Conservation (phyloP, 2,888 invertebrate species). For the Ypsolopha sequella region DNA sequence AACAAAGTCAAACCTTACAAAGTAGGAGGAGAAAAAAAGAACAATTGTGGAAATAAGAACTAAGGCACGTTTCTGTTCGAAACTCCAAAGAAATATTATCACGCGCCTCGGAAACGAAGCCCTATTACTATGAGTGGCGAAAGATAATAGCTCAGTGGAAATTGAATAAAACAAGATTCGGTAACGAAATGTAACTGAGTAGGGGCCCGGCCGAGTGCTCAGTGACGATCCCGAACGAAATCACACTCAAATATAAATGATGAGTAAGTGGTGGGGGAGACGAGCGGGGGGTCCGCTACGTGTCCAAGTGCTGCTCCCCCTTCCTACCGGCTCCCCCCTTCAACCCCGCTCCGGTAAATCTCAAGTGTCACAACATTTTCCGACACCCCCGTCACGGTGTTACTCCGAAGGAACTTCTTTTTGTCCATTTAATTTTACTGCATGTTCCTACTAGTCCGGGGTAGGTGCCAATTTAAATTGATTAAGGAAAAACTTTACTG, state of each 20-base stretch:
- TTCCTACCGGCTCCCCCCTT: conserved; percentile 22
- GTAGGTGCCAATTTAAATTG: conserved; percentile 8
- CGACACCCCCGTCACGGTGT: conserved; percentile 31
- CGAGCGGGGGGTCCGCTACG: conserved; percentile 32
- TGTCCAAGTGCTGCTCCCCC: conserved; percentile 48
- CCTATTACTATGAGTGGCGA: conserved; percentile 43
- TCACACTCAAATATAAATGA: conserved; percentile 66
- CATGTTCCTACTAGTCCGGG: conserved; percentile 10
- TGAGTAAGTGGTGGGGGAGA: conserved; percentile 45
- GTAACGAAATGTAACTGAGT: conserved; percentile 51
- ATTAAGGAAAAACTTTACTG: conserved; percentile 4
- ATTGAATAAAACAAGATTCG: conserved; percentile 55
- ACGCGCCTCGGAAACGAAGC: conserved; percentile 33
- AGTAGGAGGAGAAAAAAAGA: neutral
- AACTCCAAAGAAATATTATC: conserved; percentile 29
- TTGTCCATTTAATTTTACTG: conserved; percentile 26
- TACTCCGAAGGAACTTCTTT: conserved; percentile 30
- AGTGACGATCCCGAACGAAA: conserved; percentile 55
- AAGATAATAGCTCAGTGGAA: conserved; percentile 49
- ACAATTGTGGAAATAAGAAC: neutral
- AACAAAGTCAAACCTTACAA: neutral
- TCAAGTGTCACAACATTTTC: conserved; percentile 49
- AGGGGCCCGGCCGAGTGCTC: conserved; percentile 32
- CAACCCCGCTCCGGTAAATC: conserved; percentile 41
- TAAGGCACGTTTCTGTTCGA: neutral